Evolutionary conservation across 2,888 invertebrate genomes (phyloP).

Genomic region (Encarsia formosa): DNA sequence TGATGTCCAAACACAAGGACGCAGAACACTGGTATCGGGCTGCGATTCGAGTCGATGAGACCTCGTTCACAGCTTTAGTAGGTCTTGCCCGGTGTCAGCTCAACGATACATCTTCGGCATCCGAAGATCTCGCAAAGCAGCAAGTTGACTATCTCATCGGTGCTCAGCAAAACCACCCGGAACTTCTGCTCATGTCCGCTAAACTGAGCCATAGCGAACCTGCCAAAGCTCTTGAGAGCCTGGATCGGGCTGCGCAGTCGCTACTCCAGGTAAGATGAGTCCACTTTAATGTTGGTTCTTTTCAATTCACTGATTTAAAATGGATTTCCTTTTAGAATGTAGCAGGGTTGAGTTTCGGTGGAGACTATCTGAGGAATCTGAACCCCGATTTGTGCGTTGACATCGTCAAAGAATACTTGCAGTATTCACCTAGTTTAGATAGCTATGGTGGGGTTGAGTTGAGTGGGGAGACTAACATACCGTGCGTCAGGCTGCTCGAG

Average conservation of each 20-base stretch:
- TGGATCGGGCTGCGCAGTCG: slow-evolving; percentile 62
- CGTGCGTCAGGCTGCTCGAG: slow-evolving; percentile 65
- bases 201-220: slow-evolving; percentile 56
- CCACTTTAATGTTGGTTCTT: background rate
- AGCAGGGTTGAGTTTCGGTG: slow-evolving; percentile 69
- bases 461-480: slow-evolving; percentile 31
- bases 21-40: slow-evolving; percentile 75
- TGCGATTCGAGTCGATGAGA: slow-evolving; percentile 80
- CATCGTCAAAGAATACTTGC: slow-evolving; percentile 71
- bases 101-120: slow-evolving; percentile 58
- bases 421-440: slow-evolving; percentile 64
- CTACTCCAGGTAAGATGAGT: slow-evolving; percentile 25
- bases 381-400: slow-evolving; percentile 85
- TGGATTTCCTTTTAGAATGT: slow-evolving; percentile 42
- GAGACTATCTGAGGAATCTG: slow-evolving; percentile 68
- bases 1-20: slow-evolving; percentile 72
- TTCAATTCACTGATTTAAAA: background rate
- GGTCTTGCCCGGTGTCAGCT: slow-evolving; percentile 83
- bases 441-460: background rate
- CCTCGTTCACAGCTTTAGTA: slow-evolving; percentile 73
- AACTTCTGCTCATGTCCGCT: slow-evolving; percentile 67
- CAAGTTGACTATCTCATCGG: slow-evolving; percentile 81
- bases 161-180: slow-evolving; percentile 46
- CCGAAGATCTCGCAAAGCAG: slow-evolving; percentile 70
- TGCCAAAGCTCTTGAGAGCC: slow-evolving; percentile 56